A percentile compares a stretch with the other conserved stretches of the same genome.
Conservation (phyloP, 2,888 invertebrate species). For the Cheiracanthium punctorium region DNA sequence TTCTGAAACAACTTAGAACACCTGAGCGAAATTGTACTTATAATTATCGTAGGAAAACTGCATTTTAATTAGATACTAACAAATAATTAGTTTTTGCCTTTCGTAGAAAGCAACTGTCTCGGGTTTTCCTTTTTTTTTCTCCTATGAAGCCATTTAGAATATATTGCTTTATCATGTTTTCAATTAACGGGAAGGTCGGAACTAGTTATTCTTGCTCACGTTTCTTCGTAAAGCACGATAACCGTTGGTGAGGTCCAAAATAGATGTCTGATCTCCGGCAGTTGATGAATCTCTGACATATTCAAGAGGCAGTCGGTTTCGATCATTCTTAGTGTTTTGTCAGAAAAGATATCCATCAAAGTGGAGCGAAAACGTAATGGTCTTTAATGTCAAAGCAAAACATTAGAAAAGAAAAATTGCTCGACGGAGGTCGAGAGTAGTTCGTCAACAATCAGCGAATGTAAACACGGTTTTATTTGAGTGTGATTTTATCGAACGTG, state of each 20-base stretch:
- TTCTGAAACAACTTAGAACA: background rate
- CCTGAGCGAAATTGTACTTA: background rate
- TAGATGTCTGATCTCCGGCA: background rate
- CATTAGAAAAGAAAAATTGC: slow-evolving; percentile 6
- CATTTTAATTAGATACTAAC: slow-evolving; percentile 16
- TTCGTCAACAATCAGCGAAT: background rate
- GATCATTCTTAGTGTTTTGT: slow-evolving; percentile 10
- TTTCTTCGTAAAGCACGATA: slow-evolving; percentile 28
- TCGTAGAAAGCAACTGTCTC: slow-evolving; percentile 4
- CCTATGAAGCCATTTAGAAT: slow-evolving; percentile 25
- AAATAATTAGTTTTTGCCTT: slow-evolving; percentile 43
- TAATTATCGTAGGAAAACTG: slow-evolving; percentile 5
- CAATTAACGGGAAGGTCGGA: slow-evolving; percentile 45
- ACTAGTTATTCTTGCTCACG: slow-evolving; percentile 56
- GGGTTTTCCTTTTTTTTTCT: slow-evolving; percentile 18
- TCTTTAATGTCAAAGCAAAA: slow-evolving; percentile 16
- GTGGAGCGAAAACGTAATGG: background rate
- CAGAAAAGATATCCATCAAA: slow-evolving; percentile 6
- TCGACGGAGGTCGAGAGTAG: background rate
- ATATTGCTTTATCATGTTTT: slow-evolving; percentile 50
- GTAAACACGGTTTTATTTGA: background rate
- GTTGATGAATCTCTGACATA: slow-evolving; percentile 25
- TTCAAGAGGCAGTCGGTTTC: slow-evolving; percentile 17
- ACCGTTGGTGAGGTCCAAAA: slow-evolving; percentile 22
- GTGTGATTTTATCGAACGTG: background rate